A percentile compares a stretch with the other conserved stretches of the same genome.
Evolutionary conservation across 2,888 invertebrate genomes (phyloP).

Genomic region (Lepidonotus clava): DNA sequence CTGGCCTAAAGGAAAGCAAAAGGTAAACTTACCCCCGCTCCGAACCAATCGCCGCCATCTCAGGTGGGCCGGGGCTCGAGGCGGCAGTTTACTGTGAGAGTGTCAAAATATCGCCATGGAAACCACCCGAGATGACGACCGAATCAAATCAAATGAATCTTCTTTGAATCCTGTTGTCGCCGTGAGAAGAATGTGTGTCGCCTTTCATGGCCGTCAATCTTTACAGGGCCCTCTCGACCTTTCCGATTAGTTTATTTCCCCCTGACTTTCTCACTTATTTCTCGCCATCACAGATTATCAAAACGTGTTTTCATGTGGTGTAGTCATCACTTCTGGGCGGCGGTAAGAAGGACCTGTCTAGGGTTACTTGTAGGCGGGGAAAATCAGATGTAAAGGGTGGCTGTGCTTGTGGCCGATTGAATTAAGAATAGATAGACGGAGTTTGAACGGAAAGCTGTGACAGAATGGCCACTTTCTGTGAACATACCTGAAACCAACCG

Average conservation of each 20-base stretch:
- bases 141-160: slow-evolving; percentile 24
- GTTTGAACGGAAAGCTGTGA: too few relatives aligned
- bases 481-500: not conserved
- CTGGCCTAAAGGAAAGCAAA: not conserved
- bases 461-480: too few relatives aligned
- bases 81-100: not conserved
- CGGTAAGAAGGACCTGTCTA: too few relatives aligned
- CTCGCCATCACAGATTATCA: too few relatives aligned
- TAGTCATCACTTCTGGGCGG: too few relatives aligned
- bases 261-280: too few relatives aligned
- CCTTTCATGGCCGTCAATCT: not conserved
- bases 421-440: too few relatives aligned
- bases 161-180: not conserved
- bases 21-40: too few relatives aligned
- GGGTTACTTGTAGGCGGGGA: too few relatives aligned
- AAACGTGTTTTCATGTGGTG: too few relatives aligned
- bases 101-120: slow-evolving; percentile 19
- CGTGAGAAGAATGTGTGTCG: not conserved
- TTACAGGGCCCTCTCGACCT: not conserved
- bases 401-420: too few relatives aligned
- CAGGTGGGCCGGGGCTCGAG: not conserved
- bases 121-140: not conserved
- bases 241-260: not conserved
- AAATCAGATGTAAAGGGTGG: too few relatives aligned
- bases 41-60: not conserved